Percentiles rank a stretch among this genome's conserved stretches.
These are phyloP conservation scores for Diogma glabrata DNA, from an alignment of 2,888 invertebrate species.

Conservation along the genomic window DNA sequence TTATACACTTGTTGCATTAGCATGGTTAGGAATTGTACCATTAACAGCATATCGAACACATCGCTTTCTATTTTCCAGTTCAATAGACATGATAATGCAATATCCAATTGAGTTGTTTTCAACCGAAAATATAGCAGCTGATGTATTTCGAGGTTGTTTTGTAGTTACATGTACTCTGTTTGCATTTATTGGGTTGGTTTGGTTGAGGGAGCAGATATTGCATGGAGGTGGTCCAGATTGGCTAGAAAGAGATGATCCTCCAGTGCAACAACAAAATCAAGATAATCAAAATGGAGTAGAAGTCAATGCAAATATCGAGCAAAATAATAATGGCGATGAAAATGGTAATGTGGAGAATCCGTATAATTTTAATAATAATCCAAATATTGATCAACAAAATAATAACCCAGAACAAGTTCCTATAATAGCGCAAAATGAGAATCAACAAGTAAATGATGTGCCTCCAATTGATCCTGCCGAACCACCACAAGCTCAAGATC, in stretches of 20 bases:
- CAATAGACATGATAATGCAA: constrained; percentile 73
- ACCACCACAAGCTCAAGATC: constrained; percentile 32
- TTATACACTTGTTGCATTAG: constrained; percentile 90
- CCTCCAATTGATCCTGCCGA: constrained; percentile 27
- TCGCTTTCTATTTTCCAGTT: constrained; percentile 82
- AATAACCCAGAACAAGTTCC: constrained; percentile 9
- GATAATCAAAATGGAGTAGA: constrained; percentile 26
- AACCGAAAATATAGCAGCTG: constrained; percentile 82
- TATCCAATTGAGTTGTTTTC: constrained; percentile 87
- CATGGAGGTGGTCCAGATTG: constrained; percentile 97
- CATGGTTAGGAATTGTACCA: constrained; percentile 96
- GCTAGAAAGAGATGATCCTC: constrained; percentile 65
- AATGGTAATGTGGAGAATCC: constrained; percentile 38
- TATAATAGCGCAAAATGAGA: constrained; percentile 37
- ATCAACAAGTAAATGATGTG: constrained; percentile 16
- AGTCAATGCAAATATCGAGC: constrained; percentile 16
- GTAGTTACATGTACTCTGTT: constrained; percentile 93
- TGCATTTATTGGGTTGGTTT: constrained; percentile 92
- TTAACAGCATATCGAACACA: constrained; percentile 93
- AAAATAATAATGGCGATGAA: constrained; percentile 33
- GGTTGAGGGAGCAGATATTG: constrained; percentile 95
- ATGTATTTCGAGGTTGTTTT: constrained; percentile 92
- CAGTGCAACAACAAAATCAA: constrained; percentile 35
- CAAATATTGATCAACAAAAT: constrained; percentile 1
- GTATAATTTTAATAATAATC: background rate